phyloP scores from a whole-genome alignment of 2,113 vertebrate genomes.

The Nannospalax galili region DNA sequence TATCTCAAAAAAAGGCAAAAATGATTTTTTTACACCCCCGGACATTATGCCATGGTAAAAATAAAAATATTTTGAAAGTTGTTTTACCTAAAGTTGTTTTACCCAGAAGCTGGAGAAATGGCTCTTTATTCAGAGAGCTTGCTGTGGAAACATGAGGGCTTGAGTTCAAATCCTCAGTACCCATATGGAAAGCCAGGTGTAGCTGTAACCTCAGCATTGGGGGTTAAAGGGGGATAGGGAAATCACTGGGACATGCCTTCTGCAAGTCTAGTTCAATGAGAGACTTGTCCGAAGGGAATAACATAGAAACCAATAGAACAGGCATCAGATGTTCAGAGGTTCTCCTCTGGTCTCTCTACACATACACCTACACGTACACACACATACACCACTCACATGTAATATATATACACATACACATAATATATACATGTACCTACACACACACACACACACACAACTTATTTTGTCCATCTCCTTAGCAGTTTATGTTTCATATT shows the following conservation, averaged over 20 bases:
- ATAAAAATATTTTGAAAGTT: conserved; percentile 13
- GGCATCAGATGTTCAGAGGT: background rate
- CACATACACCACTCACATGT: background rate
- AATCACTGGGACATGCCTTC: too few relatives aligned
- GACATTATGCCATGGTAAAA: background rate
- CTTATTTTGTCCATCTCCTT: background rate
- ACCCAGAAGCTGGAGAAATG: background rate
- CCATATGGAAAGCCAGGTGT: background rate
- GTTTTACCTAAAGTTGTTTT: too few relatives aligned
- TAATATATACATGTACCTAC: background rate
- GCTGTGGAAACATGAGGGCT: background rate
- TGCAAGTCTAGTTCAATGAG: background rate
- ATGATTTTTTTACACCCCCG: background rate
- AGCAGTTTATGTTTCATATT: background rate
- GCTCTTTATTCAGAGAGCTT: background rate
- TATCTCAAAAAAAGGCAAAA: too few relatives aligned
- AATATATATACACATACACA: background rate
- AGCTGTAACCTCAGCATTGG: background rate
- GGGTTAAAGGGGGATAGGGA: too few relatives aligned
- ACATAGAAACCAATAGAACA: background rate
- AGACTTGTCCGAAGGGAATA: background rate
- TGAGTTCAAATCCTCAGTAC: background rate
- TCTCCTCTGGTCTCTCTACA: background rate
- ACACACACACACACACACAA: background rate
- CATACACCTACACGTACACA: background rate